Evolutionary conservation across 1,140 invertebrate genomes (phyloP).

Genomic region (Oppia nitens): DNA sequence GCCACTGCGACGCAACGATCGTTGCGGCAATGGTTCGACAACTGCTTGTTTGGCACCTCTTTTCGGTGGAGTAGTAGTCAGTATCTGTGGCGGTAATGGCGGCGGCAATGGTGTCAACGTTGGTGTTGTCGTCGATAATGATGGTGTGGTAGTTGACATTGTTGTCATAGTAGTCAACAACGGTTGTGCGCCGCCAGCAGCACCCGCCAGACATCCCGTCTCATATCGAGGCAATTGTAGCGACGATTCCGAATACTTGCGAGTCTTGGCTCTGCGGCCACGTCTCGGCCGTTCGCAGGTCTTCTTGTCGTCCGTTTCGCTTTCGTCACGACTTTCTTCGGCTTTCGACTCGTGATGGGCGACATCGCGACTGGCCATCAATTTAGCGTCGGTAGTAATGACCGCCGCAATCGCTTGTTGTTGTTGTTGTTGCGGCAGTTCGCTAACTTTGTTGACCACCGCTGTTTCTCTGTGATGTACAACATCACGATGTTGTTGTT

Average conservation of each 20-base stretch:
- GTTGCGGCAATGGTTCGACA: neutral
- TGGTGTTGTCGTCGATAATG: constrained; percentile 5
- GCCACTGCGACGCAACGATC: neutral
- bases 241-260: constrained; percentile 20
- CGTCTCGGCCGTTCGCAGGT: constrained; percentile 16
- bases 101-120: neutral
- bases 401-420: neutral
- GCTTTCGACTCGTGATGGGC: too few species aligned
- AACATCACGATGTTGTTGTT: neutral
- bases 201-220: neutral
- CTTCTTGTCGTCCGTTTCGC: constrained; percentile 6
- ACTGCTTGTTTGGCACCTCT: neutral
- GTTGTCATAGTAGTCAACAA: constrained; percentile 1
- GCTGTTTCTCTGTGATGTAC: neutral
- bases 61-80: constrained; percentile 3
- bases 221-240: constrained; percentile 12
- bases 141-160: neutral
- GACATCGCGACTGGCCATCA: neutral
- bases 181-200: neutral
- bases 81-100: constrained; percentile 7
- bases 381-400: neutral
- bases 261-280: constrained; percentile 20
- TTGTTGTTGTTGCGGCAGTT: neutral
- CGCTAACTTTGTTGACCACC: neutral
- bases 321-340: constrained; percentile 2